Evolutionary conservation across 2,888 invertebrate genomes (phyloP).

Genomic region (Troglohyphantes excavatus): DNA sequence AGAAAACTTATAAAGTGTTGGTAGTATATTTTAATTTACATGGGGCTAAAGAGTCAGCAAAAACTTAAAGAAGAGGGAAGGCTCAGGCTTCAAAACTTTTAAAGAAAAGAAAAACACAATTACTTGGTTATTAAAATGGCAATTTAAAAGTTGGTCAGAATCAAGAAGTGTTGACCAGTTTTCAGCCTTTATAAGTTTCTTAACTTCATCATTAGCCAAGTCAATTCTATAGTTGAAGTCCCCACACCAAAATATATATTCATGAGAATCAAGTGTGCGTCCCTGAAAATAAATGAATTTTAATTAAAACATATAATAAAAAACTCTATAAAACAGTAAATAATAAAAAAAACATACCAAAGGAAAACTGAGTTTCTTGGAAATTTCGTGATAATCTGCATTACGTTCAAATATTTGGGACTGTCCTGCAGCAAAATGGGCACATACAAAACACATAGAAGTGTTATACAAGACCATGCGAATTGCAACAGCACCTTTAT

Average conservation of each 20-base stretch:
- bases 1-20: too few species aligned
- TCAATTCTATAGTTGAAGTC: constrained; percentile 99
- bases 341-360: constrained; percentile 85
- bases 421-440: constrained; percentile 99
- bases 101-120: too few species aligned
- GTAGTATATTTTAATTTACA: too few species aligned
- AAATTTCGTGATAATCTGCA: constrained; percentile 97
- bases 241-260: constrained; percentile 99
- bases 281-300: constrained; percentile 84
- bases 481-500: constrained; percentile 97
- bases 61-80: too few species aligned
- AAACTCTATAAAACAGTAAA: background rate
- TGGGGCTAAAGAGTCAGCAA: too few species aligned
- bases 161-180: constrained; percentile 90
- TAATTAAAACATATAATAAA: background rate
- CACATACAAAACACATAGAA: constrained; percentile 98
- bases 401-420: constrained; percentile 97
- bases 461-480: constrained; percentile 95
- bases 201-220: constrained; percentile 96
- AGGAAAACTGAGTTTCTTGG: constrained; percentile 90
- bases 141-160: constrained; percentile 91
- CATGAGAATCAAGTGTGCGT: constrained; percentile 94
- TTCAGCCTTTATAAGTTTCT: constrained; percentile 89
- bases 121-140: constrained; percentile 83
- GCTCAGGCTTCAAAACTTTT: too few species aligned